Conservation (phyloP, 2,797 vertebrate species). For the Anabas testudineus region DNA sequence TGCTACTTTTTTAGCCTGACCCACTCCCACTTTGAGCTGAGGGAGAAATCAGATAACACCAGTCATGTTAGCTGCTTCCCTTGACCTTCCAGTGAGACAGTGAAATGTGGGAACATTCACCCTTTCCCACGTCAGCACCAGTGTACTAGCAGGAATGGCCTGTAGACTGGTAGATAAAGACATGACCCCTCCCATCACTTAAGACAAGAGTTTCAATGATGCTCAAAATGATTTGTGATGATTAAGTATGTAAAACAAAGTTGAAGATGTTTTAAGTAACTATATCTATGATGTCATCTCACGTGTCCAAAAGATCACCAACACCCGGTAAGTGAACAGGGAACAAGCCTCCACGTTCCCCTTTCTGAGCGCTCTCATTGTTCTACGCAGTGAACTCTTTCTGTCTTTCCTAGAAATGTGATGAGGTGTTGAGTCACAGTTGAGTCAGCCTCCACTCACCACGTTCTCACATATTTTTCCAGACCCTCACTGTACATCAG, state of each 20-base stretch:
- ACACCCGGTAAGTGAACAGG: constrained; percentile 63
- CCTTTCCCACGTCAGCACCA: too few relatives aligned
- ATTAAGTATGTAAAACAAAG: neutral
- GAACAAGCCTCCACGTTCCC: constrained; percentile 64
- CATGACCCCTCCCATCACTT: too few relatives aligned
- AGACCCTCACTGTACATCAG: constrained; percentile 8
- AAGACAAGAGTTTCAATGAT: too few relatives aligned
- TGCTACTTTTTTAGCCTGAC: too few relatives aligned
- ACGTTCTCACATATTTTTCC: constrained; percentile 14
- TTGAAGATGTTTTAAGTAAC: neutral
- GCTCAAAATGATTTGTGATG: neutral
- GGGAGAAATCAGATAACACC: too few relatives aligned
- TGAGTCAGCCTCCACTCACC: constrained; percentile 32
- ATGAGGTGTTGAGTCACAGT: constrained; percentile 54
- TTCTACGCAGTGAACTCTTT: constrained; percentile 34
- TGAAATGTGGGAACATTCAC: too few relatives aligned
- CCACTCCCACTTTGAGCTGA: too few relatives aligned
- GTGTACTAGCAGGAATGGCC: too few relatives aligned
- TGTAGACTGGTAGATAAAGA: too few relatives aligned
- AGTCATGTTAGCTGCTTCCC: too few relatives aligned
- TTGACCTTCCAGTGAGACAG: too few relatives aligned
- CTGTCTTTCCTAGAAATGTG: constrained; percentile 20
- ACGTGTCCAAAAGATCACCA: constrained; percentile 12
- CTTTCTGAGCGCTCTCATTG: constrained; percentile 59
- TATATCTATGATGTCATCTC: constrained; percentile 24